Evolutionary conservation across 2,113 vertebrate species (phyloP), one percentile per base, ranked within the genome.

Genomic region (Lichenostomus cassidix): DNA sequence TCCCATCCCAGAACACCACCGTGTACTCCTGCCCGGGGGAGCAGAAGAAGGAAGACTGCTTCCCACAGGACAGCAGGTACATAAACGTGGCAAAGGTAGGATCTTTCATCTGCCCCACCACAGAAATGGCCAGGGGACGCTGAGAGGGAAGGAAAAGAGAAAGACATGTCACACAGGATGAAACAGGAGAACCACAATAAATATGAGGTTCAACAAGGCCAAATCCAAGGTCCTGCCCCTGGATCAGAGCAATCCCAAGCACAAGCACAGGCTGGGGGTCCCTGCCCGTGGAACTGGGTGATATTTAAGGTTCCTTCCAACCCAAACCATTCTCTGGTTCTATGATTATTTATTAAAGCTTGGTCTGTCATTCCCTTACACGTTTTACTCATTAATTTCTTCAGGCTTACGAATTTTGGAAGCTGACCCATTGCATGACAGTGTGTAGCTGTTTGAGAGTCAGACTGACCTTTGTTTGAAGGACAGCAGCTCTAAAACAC

Each of bases 51-150:
- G 98, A 97, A 0, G 97, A 97, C 52, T 99, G 98, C 89, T 94
- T 98, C 94, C 98, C 98, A 22, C 98, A 99, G 70, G 97, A 82
- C 6, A 99, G 96, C 55, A 98, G 49, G 83, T 99, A 99, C 97
- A 98, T 98, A 71, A 99, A 99, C 6, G 98, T 98, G 7, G 99
- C 97, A 87, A 99, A 99, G 74, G 98, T 98, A 1, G 99, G 99
- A 59, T 99, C 98, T 97, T 99, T 98, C 99, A 99, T 99, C 90
- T 98, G 98, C 73, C 98, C 98, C 18, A 99, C 97, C 69, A 99
- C 98, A 12, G 98, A 98, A 83, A 95, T 41, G 50, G 99, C 99
- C 96, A 98, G 84, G 0, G 99, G 99, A 29, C 99, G 98, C 99
- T 99, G 96, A 8, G 35, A 52, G 60, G 74, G 87, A 76, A 95